These are phyloP conservation scores for Ips typographus DNA, from an alignment of 1,140 invertebrate genomes.

Conservation along the genomic window DNA sequence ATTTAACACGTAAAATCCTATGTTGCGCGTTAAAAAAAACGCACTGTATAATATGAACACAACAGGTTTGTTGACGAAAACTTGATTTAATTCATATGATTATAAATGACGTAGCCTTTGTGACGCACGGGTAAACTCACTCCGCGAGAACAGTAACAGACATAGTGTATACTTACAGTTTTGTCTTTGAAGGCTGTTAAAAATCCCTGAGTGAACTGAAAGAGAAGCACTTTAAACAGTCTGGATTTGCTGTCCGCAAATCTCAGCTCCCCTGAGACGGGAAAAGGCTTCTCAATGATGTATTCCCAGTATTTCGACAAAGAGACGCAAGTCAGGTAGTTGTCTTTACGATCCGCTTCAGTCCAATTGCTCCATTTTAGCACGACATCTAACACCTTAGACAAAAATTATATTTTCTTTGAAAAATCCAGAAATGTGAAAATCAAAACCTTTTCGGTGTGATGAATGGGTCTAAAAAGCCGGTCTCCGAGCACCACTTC, in stretches of 20 bases:
- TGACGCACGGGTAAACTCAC: too few relatives aligned
- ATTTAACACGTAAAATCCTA: too few relatives aligned
- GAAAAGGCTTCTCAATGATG: slow-evolving; percentile 56
- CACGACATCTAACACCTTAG: slow-evolving; percentile 65
- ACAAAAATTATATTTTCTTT: background rate
- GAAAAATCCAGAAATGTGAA: slow-evolving; percentile 3
- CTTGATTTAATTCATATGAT: too few relatives aligned
- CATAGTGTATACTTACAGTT: slow-evolving; percentile 56
- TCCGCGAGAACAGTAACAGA: too few relatives aligned
- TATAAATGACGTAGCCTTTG: too few relatives aligned
- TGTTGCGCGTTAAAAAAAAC: too few relatives aligned
- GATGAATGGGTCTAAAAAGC: slow-evolving; percentile 74
- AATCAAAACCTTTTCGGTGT: slow-evolving; percentile 63
- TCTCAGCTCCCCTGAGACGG: slow-evolving; percentile 69
- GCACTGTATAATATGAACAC: too few relatives aligned
- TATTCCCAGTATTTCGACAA: slow-evolving; percentile 55
- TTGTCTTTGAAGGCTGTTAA: slow-evolving; percentile 81
- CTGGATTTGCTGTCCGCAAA: slow-evolving; percentile 77
- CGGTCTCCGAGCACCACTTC: slow-evolving; percentile 74
- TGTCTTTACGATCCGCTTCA: slow-evolving; percentile 75
- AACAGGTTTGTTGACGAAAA: too few relatives aligned
- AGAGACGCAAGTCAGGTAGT: slow-evolving; percentile 71
- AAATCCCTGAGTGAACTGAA: slow-evolving; percentile 76
- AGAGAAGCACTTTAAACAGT: slow-evolving; percentile 71
- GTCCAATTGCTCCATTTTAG: slow-evolving; percentile 85